Percentiles rank a stretch among this genome's conserved stretches.
Conservation (phyloP, 2,113 vertebrate species). For the Euleptes europaea region DNA sequence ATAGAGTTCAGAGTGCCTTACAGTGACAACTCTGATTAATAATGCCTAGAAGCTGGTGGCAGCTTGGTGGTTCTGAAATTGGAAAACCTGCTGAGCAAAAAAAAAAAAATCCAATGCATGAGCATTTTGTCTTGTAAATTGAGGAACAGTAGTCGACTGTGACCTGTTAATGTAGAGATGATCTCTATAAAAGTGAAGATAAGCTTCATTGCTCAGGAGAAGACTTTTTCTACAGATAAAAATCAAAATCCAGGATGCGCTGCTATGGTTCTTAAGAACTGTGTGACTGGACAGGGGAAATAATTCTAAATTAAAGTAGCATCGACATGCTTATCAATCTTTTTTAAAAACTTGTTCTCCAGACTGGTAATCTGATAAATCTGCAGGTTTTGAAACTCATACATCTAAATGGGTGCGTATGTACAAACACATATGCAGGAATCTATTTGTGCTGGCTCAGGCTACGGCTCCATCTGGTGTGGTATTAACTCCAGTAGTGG, state of each 20-base stretch:
- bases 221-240: constrained; percentile 16
- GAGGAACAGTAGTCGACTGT: constrained; percentile 31
- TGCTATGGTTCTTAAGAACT: constrained; percentile 3
- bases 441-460: background rate
- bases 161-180: constrained; percentile 46
- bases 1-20: constrained; percentile 34
- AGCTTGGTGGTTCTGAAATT: constrained; percentile 32
- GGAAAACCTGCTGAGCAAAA: constrained; percentile 49
- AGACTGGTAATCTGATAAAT: constrained; percentile 2
- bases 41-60: constrained; percentile 23
- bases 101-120: constrained; percentile 30
- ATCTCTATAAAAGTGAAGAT: constrained; percentile 20
- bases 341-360: background rate
- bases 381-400: background rate
- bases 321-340: background rate
- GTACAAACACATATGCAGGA: no score
- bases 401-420: background rate
- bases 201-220: constrained; percentile 9
- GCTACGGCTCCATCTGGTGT: background rate
- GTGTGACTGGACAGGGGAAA: constrained; percentile 25
- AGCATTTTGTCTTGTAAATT: constrained; percentile 44
- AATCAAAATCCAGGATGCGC: constrained; percentile 11
- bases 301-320: constrained; percentile 7
- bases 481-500: background rate
- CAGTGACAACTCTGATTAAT: constrained; percentile 44